Conservation (phyloP, 2,888 invertebrate genomes). For the Heliconius ismenius region DNA sequence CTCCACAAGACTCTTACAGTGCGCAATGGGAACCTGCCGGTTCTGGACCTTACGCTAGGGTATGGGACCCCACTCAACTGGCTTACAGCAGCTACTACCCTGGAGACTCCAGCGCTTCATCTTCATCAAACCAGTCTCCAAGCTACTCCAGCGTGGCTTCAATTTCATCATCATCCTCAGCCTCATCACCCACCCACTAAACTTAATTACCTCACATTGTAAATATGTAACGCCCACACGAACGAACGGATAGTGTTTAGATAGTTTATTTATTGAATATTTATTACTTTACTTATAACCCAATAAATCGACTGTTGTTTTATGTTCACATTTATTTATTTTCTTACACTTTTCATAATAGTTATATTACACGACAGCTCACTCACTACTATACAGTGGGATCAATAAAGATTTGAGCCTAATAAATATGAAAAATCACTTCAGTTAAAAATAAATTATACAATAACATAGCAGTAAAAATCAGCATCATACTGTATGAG, state of each 20-base stretch:
- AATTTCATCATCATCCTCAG: slow-evolving; percentile 64
- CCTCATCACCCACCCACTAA: slow-evolving; percentile 63
- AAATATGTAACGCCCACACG: slow-evolving; percentile 58
- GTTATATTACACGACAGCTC: background rate
- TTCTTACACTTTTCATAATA: background rate
- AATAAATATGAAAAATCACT: too few relatives aligned
- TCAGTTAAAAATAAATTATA: too few relatives aligned
- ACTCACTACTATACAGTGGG: too few relatives aligned
- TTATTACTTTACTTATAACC: slow-evolving; percentile 76
- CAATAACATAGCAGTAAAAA: too few relatives aligned
- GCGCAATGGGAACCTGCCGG: slow-evolving; percentile 87
- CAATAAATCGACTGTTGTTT: slow-evolving; percentile 72
- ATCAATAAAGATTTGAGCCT: too few relatives aligned
- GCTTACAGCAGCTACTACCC: slow-evolving; percentile 89
- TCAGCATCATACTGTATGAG: too few relatives aligned
- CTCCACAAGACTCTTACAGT: slow-evolving; percentile 87
- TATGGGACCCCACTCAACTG: slow-evolving; percentile 87
- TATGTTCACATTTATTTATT: slow-evolving; percentile 43
- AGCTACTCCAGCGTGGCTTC: slow-evolving; percentile 78
- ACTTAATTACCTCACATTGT: slow-evolving; percentile 57
- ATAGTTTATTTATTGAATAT: slow-evolving; percentile 75
- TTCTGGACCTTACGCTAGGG: slow-evolving; percentile 89
- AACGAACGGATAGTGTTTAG: slow-evolving; percentile 72
- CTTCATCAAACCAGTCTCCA: slow-evolving; percentile 80
- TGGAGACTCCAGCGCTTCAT: slow-evolving; percentile 81